phyloP scores from a whole-genome alignment of 2,888 invertebrate species.

The Heliconius cydno region DNA sequence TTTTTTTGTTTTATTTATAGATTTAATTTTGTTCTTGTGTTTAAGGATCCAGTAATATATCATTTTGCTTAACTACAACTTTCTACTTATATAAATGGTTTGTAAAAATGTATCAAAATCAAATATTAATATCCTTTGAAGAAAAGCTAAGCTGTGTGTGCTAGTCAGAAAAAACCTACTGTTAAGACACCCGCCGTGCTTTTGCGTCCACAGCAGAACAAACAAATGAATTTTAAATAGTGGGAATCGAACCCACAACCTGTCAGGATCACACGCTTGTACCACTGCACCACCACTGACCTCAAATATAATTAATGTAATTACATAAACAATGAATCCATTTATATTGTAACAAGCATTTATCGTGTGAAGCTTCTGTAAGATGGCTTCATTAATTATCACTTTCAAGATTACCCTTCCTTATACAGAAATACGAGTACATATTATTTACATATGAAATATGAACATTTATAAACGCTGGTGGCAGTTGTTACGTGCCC shows the following conservation, averaged over 20 bases:
- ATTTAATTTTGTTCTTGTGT: not conserved
- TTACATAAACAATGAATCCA: not conserved
- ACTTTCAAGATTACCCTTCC: not conserved
- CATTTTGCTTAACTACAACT: too few species aligned
- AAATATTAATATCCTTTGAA: not conserved
- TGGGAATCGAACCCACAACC: too few species aligned
- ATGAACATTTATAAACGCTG: not conserved
- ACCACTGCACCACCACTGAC: too few species aligned
- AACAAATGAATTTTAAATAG: too few species aligned
- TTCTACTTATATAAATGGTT: not conserved
- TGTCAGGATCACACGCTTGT: too few species aligned
- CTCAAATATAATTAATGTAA: not conserved
- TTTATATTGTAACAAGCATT: conserved; percentile 3
- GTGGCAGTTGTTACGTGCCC: too few species aligned
- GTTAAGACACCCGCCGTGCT: too few species aligned
- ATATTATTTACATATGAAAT: conserved; percentile 6
- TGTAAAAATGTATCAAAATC: not conserved
- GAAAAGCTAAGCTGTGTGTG: not conserved
- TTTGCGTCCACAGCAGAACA: too few species aligned
- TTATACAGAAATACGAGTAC: not conserved
- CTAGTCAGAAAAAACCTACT: too few species aligned
- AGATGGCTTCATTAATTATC: conserved; percentile 12
- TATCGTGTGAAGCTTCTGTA: not conserved
- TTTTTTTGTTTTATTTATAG: not conserved
- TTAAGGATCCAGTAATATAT: too few species aligned